A percentile compares a stretch with the other conserved stretches of the same genome.
These are phyloP conservation scores for Megalonaias nervosa DNA, from an alignment of 1,140 invertebrate genomes.

Conservation along the genomic window DNA sequence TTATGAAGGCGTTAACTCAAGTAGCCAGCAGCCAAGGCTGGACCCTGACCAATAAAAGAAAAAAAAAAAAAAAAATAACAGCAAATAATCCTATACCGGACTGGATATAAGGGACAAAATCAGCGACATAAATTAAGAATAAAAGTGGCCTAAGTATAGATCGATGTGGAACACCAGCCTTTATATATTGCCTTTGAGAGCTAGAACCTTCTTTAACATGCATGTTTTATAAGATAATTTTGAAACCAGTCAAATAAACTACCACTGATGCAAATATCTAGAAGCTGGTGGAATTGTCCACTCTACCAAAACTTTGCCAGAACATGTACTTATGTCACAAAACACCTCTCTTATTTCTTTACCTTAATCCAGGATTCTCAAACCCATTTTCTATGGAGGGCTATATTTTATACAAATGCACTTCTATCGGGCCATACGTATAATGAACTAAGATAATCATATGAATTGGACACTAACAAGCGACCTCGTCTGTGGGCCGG, in stretches of 20 bases:
- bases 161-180: slow-evolving; percentile 26
- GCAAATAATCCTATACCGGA: slow-evolving; percentile 18
- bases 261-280: not conserved
- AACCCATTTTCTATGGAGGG: too few species aligned
- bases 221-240: slow-evolving; percentile 8
- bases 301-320: slow-evolving; percentile 19
- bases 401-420: too few species aligned
- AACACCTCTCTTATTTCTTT: slow-evolving; percentile 16
- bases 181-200: not conserved
- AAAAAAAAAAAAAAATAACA: too few species aligned
- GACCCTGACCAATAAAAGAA: too few species aligned
- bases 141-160: slow-evolving; percentile 26
- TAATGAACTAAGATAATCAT: too few species aligned
- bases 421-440: too few species aligned
- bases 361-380: too few species aligned
- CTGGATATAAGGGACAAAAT: slow-evolving; percentile 8
- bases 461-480: too few species aligned
- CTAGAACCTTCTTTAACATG: slow-evolving; percentile 1
- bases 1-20: too few species aligned
- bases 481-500: too few species aligned
- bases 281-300: slow-evolving; percentile 24
- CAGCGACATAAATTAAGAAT: slow-evolving; percentile 35
- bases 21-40: too few species aligned
- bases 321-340: slow-evolving; percentile 18
- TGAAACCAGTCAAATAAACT: not conserved